Evolutionary conservation across 2,797 vertebrate genomes (phyloP).

Genomic region (Apodemus agrarius): DNA sequence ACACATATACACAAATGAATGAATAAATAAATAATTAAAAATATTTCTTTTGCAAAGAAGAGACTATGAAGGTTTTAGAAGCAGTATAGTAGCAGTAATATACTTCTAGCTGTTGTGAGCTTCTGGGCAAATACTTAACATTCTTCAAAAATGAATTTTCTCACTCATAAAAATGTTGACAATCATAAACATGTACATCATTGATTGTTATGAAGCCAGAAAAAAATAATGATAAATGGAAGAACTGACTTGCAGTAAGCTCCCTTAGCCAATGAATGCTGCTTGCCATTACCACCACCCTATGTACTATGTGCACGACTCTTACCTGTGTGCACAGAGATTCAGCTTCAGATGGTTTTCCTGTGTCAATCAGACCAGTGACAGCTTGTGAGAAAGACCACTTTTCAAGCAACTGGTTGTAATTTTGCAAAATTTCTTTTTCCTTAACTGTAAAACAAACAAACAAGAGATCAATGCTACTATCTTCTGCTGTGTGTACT

Average conservation of each 20-base stretch:
- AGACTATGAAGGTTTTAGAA: background rate
- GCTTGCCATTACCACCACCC: background rate
- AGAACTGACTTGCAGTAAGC: background rate
- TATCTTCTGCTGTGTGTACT: slow-evolving; percentile 13
- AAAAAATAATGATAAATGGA: background rate
- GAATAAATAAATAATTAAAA: background rate
- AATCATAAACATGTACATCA: background rate
- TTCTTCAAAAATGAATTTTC: background rate
- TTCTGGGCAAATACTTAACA: background rate
- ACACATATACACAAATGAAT: background rate
- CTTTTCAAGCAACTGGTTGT: slow-evolving; percentile 89
- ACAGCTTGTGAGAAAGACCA: slow-evolving; percentile 96
- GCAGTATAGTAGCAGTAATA: background rate
- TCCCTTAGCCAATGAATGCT: background rate
- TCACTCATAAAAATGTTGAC: slow-evolving; percentile 34
- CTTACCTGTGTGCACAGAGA: slow-evolving; percentile 95
- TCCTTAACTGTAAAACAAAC: slow-evolving; percentile 87
- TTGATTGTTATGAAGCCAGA: background rate
- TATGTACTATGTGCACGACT: background rate
- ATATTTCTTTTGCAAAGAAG: background rate
- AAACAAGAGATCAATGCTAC: slow-evolving; percentile 29
- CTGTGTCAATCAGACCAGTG: slow-evolving; percentile 91
- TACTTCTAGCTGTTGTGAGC: background rate
- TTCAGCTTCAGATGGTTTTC: slow-evolving; percentile 93
- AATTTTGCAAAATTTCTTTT: slow-evolving; percentile 87